A percentile compares a stretch with the other conserved stretches of the same genome.
Evolutionary conservation across 2,113 vertebrate genomes (phyloP).

Genomic region (Caretta caretta): DNA sequence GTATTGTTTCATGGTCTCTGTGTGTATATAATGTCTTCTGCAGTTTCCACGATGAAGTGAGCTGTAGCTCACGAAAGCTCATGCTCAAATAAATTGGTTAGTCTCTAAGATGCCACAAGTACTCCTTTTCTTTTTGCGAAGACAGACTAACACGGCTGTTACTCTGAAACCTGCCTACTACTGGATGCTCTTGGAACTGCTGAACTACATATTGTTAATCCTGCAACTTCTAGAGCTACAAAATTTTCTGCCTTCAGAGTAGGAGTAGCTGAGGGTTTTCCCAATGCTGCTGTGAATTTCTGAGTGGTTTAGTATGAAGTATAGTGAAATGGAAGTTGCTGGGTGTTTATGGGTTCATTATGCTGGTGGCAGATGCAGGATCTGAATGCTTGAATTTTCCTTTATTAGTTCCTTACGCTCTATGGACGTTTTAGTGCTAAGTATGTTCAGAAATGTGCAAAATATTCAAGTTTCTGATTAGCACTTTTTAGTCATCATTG

Average conservation of each 20-base stretch:
- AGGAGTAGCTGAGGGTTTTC: neutral
- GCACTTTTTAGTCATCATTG: rapidly evolving
- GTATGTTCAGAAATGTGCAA: neutral
- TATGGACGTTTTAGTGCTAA: rapidly evolving
- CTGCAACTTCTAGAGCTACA: rapidly evolving
- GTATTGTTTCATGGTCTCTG: no score
- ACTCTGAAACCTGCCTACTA: no score
- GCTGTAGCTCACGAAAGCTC: no score
- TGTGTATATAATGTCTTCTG: no score
- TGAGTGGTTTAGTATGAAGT: neutral
- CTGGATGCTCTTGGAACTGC: rapidly evolving
- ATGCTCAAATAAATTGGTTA: no score
- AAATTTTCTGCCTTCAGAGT: neutral
- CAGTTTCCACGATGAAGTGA: no score
- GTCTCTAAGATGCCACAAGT: no score
- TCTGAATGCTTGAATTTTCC: rapidly evolving
- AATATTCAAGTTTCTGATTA: neutral
- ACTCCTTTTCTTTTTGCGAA: no score
- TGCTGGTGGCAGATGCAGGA: rapidly evolving
- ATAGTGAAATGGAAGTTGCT: neutral
- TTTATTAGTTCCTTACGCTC: neutral
- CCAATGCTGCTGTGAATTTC: rapidly evolving
- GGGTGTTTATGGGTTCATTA: rapidly evolving
- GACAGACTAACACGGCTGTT: no score
- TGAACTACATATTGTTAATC: rapidly evolving